phyloP scores from a whole-genome alignment of 2,888 invertebrate species.

The Cancer borealis region DNA sequence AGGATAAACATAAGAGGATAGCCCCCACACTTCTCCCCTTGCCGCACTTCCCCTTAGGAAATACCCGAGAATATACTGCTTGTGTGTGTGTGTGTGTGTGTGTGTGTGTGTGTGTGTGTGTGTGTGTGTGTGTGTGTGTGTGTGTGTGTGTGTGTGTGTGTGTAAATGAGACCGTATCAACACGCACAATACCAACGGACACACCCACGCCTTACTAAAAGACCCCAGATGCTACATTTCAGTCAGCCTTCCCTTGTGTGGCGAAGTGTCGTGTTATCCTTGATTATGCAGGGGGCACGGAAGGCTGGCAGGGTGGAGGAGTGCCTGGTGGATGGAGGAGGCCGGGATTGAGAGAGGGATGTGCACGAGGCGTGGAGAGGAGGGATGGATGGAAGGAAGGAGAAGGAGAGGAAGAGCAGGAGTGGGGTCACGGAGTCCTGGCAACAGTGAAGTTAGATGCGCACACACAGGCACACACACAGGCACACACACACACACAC shows the following conservation, averaged over 20 bases:
- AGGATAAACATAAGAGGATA: not conserved
- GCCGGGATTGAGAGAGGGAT: not conserved
- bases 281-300: not conserved
- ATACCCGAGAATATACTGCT: slow-evolving; percentile 25
- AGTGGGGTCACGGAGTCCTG: not conserved
- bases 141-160: not conserved
- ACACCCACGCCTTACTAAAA: not conserved
- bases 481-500: not conserved
- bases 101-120: slow-evolving; percentile 11
- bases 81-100: not conserved
- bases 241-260: not conserved
- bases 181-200: not conserved
- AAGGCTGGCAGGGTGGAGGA: not conserved
- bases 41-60: slow-evolving; percentile 10
- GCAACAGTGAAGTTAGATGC: not conserved
- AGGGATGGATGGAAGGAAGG: not conserved
- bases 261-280: not conserved
- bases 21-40: not conserved
- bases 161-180: not conserved
- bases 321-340: not conserved
- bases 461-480: not conserved
- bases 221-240: slow-evolving; percentile 13
- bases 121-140: slow-evolving; percentile 11
- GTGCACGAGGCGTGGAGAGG: not conserved
- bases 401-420: not conserved